Percentiles rank a stretch among this genome's conserved stretches.
Conservation (phyloP, 2,797 vertebrate genomes). For the Amblyraja radiata region DNA sequence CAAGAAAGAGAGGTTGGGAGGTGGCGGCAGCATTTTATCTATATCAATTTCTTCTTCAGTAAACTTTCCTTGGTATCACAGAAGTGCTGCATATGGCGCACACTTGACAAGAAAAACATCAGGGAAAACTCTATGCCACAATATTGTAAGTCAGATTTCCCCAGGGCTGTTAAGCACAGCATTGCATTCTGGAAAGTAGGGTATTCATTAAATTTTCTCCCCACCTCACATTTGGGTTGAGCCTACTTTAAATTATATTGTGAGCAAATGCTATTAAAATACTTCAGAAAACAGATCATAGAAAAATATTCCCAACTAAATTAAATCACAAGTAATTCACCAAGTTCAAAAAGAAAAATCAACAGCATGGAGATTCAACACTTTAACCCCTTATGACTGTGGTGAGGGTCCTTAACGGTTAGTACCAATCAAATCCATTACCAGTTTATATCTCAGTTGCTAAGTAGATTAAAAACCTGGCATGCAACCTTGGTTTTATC, state of each 20-base stretch:
- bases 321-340: slow-evolving; percentile 58
- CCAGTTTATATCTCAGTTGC: slow-evolving; percentile 50
- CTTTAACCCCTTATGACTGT: slow-evolving; percentile 48
- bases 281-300: slow-evolving; percentile 55
- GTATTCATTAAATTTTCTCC: background rate
- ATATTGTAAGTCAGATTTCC: background rate
- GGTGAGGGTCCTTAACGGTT: slow-evolving; percentile 48
- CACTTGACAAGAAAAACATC: background rate
- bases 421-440: slow-evolving; percentile 51
- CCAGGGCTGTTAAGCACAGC: background rate
- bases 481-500: slow-evolving; percentile 59
- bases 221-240: slow-evolving; percentile 40
- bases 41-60: background rate
- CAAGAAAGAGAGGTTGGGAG: too few relatives aligned
- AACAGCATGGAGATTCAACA: slow-evolving; percentile 55
- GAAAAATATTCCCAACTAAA: slow-evolving; percentile 56
- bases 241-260: slow-evolving; percentile 46
- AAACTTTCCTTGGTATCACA: background rate
- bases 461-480: slow-evolving; percentile 58
- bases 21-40: background rate
- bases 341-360: slow-evolving; percentile 50
- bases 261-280: slow-evolving; percentile 42
- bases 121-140: background rate
- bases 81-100: background rate
- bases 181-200: background rate